Base-by-base conservation (phyloP, 1,140 invertebrate species). In the Brachionus plicatilis region DNA sequence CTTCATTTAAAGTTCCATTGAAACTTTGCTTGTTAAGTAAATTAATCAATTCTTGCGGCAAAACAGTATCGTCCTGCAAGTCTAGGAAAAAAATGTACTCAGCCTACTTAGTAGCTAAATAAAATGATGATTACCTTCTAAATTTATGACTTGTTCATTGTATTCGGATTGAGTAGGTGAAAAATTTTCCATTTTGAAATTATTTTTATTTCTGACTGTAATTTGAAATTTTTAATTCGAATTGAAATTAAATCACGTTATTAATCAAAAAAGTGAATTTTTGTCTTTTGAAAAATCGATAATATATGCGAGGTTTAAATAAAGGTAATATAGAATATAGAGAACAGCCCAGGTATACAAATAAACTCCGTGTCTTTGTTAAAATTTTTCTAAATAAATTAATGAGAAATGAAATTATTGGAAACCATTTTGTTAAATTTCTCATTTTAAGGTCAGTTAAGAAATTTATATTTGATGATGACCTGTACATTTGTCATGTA, bases 31-130 rank as follows among this genome's bases (percentile, higher is more conserved):
- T 47, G 43, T 76, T 76, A 2, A 76, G 12, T 11, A 76, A 50
- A 76, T 53, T 47, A 12, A 76, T 76, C 24, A 76, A 76, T 76
- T 76, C 43, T 50, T 76, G 41, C 27, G 72, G 72, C 14, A 76
- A 29, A 20, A 50, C 45, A 45, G 72, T 76, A 20, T 76, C 72
- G 47, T 76, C 45, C 2, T 76, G 41, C 12, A 76, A 76, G 17
- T 76, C 72, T 76, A 27, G n/a, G 33, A 33, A 41, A 68, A 68
- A 33, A 68, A 33, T 68, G 1, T 29, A 60, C 8, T 9, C 17
- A 6, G 17, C 9, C 20, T 56, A 7, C n/a, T 20, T 20, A 8
- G 1, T 8, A 17, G 9, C 17, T 70, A 70, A 33, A 33, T 37
- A 9, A 70, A 33, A 70, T n/a, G 27, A 76, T 14, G 24, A 20